Evolutionary conservation across 2,113 vertebrate species (phyloP).

Genomic region (Macrotis lagotis): DNA sequence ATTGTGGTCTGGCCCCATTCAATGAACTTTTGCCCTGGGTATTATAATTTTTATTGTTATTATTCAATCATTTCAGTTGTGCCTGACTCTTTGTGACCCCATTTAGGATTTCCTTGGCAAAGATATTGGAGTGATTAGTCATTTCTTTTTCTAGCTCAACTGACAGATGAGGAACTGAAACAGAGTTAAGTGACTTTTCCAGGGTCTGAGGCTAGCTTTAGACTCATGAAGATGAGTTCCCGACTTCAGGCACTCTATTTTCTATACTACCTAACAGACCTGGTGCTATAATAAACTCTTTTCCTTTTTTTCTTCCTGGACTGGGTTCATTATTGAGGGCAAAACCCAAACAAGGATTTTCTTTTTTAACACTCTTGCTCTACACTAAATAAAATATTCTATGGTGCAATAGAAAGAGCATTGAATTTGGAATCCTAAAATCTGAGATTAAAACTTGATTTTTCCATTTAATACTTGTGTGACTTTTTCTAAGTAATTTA

Average conservation of each 20-base stretch:
- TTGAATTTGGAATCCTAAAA: not conserved
- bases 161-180: not conserved
- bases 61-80: not conserved
- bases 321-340: not conserved
- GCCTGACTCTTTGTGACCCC: not conserved
- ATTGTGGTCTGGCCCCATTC: not conserved
- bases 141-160: not conserved
- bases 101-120: not conserved
- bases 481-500: not conserved
- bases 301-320: not conserved
- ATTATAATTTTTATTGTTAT: not conserved
- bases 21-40: not conserved
- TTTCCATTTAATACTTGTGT: not conserved
- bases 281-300: not conserved
- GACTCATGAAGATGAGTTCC: not conserved
- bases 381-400: not conserved
- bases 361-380: not conserved
- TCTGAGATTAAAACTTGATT: not conserved
- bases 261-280: not conserved
- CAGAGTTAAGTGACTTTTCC: not conserved
- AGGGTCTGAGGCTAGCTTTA: not conserved
- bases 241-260: not conserved
- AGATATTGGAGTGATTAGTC: too few relatives aligned
- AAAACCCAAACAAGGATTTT: not conserved
- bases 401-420: not conserved